Conservation (phyloP, 2,113 vertebrate genomes). For the Mesocricetus auratus region DNA sequence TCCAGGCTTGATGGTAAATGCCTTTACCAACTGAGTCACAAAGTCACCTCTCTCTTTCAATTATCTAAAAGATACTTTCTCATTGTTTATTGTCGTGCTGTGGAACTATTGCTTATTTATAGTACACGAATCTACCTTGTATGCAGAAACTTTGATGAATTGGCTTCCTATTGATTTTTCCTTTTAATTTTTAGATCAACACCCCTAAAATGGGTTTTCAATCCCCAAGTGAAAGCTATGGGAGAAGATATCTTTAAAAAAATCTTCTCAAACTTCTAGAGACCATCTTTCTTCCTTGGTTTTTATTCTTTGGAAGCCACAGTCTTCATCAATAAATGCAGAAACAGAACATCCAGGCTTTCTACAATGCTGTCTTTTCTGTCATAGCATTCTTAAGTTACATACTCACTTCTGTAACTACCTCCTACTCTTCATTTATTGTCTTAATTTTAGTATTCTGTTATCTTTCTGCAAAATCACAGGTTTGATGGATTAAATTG, state of each 20-base stretch:
- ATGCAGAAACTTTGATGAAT: neutral
- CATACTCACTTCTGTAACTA: neutral
- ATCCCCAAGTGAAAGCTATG: neutral
- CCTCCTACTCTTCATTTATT: neutral
- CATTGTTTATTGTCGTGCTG: neutral
- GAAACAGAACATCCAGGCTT: neutral
- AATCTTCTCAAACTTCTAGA: neutral
- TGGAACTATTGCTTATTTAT: neutral
- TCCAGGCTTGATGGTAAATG: neutral
- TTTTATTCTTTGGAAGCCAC: neutral
- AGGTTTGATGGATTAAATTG: neutral
- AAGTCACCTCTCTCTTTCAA: neutral
- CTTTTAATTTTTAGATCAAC: neutral
- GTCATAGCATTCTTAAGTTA: neutral
- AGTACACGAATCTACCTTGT: neutral
- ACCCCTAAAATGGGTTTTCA: neutral
- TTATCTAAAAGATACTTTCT: neutral
- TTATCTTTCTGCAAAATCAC: neutral
- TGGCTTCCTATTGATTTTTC: neutral
- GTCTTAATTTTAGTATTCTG: neutral
- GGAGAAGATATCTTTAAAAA: neutral
- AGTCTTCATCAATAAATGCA: neutral
- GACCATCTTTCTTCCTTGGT: neutral
- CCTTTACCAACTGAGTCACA: no score
- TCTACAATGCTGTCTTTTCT: neutral